These are phyloP conservation scores for Numenius arquata DNA, from an alignment of 2,113 vertebrate species.

Conservation along the genomic window DNA sequence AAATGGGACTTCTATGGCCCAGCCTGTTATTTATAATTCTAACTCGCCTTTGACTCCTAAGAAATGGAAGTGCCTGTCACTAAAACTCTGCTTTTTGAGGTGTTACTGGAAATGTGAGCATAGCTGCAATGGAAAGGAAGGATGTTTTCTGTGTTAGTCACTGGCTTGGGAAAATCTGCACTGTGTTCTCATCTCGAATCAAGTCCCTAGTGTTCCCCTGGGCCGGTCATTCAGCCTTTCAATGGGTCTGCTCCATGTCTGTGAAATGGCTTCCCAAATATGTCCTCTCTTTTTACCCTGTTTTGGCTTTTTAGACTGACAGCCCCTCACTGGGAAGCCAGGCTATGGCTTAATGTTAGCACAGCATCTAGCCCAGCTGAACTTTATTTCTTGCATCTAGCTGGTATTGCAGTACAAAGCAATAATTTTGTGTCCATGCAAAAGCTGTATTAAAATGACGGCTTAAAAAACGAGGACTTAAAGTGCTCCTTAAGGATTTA, in stretches of 20 bases:
- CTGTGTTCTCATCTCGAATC: background rate
- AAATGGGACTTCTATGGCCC: background rate
- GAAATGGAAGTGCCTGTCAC: background rate
- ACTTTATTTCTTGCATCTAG: background rate
- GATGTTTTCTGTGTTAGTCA: background rate
- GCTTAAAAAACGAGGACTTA: slow-evolving; percentile 3
- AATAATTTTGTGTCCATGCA: background rate
- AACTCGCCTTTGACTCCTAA: background rate
- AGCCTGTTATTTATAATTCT: background rate
- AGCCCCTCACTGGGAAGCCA: background rate
- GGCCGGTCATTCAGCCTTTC: background rate
- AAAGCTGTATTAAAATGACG: slow-evolving; percentile 4
- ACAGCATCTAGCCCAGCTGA: background rate
- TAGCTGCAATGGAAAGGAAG: background rate
- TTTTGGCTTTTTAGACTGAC: background rate
- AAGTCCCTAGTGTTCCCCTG: background rate
- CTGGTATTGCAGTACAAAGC: background rate
- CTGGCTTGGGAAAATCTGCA: background rate
- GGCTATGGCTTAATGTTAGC: background rate
- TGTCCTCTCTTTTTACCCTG: background rate
- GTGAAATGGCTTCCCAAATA: background rate
- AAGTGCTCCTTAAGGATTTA: slow-evolving; percentile 1
- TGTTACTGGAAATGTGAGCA: background rate
- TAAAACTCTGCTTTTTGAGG: background rate
- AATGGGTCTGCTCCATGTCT: background rate